A percentile compares a stretch with the other conserved stretches of the same genome.
Conservation (phyloP, 2,797 vertebrate genomes). For the Pseudochirops corinnae region DNA sequence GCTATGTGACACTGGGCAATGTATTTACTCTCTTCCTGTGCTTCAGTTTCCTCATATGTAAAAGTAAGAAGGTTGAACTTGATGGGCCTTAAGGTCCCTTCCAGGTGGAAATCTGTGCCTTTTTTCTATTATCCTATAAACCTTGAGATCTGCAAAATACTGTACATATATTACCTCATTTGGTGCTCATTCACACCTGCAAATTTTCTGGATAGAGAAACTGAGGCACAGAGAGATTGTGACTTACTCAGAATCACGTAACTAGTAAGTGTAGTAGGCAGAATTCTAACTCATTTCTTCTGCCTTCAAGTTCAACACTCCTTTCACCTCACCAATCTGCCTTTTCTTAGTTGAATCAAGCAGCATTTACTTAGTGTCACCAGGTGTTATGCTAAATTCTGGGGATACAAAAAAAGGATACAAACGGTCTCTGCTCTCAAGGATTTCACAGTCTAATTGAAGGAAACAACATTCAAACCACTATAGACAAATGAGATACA, state of each 20-base stretch:
- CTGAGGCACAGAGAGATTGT: not conserved
- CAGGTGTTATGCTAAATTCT: not conserved
- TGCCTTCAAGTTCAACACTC: not conserved
- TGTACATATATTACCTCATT: not conserved
- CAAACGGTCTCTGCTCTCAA: not conserved
- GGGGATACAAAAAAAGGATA: not conserved
- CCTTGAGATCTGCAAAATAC: not conserved
- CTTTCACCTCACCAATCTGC: not conserved
- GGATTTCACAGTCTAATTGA: not conserved
- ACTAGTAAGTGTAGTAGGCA: not conserved
- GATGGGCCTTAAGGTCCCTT: not conserved
- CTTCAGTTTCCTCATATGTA: not conserved
- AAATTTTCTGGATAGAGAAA: not conserved
- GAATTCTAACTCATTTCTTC: not conserved
- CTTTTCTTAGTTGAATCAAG: not conserved
- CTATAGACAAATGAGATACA: not conserved
- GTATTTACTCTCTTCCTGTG: not conserved
- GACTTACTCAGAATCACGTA: not conserved
- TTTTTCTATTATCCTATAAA: not conserved
- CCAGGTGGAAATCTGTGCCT: not conserved
- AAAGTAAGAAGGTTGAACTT: not conserved
- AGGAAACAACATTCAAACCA: not conserved
- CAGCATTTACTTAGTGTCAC: not conserved
- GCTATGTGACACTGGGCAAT: not conserved
- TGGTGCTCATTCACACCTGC: not conserved